These are phyloP conservation scores for Oncorhynchus clarkii DNA, from an alignment of 2,113 vertebrate species.

Conservation along the genomic window DNA sequence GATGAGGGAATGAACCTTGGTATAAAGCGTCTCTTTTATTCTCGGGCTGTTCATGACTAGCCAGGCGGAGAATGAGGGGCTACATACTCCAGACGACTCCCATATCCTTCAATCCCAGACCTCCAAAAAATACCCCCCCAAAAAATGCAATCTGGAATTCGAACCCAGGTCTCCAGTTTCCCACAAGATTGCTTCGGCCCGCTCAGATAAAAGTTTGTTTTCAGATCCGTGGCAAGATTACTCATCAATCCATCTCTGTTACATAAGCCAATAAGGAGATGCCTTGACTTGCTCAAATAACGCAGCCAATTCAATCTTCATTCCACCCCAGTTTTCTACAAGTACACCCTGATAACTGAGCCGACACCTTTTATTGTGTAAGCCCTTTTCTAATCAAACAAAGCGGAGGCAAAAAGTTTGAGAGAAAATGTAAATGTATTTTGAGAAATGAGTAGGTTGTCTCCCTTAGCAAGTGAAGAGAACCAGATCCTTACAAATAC, in stretches of 20 bases:
- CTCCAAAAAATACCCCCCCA: background rate
- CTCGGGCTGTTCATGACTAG: conserved; percentile 50
- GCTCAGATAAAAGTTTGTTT: too few species aligned
- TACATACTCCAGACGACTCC: conserved; percentile 35
- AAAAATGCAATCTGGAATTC: too few species aligned
- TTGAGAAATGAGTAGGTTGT: conserved; percentile 51
- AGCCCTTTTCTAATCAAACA: conserved; percentile 1
- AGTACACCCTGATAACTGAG: background rate
- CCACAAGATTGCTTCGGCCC: too few species aligned
- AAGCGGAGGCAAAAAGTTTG: background rate
- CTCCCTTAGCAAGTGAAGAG: conserved; percentile 42
- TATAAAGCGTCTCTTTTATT: conserved; percentile 58
- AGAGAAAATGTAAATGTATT: conserved; percentile 47
- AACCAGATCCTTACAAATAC: conserved; percentile 56
- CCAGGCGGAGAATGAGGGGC: conserved; percentile 58
- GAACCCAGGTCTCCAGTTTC: too few species aligned
- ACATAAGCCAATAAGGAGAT: background rate
- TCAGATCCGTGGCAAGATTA: too few species aligned
- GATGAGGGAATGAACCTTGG: conserved; percentile 69
- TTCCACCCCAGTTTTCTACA: conserved; percentile 8
- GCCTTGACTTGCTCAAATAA: background rate
- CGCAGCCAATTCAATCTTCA: background rate
- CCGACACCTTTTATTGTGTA: background rate
- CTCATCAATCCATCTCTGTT: too few species aligned
- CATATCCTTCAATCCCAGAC: conserved; percentile 19